Percentiles rank a stretch among this genome's conserved stretches.
Conservation (phyloP, 2,888 invertebrate genomes). For the Dynastes hyllus region DNA sequence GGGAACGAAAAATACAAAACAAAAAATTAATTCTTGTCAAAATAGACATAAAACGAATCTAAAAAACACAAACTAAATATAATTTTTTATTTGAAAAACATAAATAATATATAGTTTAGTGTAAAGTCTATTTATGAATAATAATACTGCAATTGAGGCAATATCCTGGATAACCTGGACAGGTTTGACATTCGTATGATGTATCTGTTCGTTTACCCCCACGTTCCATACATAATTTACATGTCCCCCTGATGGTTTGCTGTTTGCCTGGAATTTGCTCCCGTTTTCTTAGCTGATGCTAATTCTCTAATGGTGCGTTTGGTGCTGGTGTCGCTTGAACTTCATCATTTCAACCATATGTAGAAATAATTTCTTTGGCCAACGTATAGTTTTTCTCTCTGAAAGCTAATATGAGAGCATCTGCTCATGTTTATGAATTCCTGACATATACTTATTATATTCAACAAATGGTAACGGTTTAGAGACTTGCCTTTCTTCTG, state of each 20-base stretch:
- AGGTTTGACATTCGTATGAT: background rate
- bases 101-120: too few relatives aligned
- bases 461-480: conserved; percentile 53
- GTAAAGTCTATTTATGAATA: background rate
- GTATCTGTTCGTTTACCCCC: background rate
- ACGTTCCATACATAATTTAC: background rate
- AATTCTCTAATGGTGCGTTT: background rate
- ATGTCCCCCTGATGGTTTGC: background rate
- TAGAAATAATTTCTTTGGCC: conserved; percentile 55
- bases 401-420: conserved; percentile 56
- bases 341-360: conserved; percentile 56
- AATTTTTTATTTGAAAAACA: too few relatives aligned
- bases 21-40: too few relatives aligned
- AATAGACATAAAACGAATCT: too few relatives aligned
- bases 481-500: conserved; percentile 27
- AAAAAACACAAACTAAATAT: too few relatives aligned
- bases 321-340: conserved; percentile 49
- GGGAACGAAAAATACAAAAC: too few relatives aligned
- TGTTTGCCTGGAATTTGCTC: background rate
- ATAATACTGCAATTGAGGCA: background rate
- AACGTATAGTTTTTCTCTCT: conserved; percentile 55
- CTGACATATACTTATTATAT: conserved; percentile 55
- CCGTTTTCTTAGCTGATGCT: background rate
- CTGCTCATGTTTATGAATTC: conserved; percentile 54
- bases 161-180: background rate